These are phyloP conservation scores for Gorsachius magnificus DNA, from an alignment of 2,797 vertebrate genomes.

Conservation along the genomic window DNA sequence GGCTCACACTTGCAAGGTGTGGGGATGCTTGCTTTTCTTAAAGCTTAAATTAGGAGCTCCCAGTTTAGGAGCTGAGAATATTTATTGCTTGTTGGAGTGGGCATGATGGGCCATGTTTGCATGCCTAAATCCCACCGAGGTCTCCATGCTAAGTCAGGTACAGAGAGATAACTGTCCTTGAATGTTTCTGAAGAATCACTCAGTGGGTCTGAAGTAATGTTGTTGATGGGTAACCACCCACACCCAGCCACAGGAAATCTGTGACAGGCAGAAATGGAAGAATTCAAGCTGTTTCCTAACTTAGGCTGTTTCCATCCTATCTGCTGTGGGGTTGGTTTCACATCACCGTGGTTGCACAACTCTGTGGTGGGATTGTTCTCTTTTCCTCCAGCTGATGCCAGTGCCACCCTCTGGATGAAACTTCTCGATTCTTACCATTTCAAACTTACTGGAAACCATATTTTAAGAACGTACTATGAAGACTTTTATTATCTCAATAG, in stretches of 20 bases:
- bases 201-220: not conserved
- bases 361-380: not conserved
- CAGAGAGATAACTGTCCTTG: not conserved
- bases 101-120: not conserved
- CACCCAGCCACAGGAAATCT: not conserved
- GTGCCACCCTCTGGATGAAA: not conserved
- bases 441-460: not conserved
- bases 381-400: not conserved
- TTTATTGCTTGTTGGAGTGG: not conserved
- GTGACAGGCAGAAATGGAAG: not conserved
- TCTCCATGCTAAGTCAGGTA: not conserved
- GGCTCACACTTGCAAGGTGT: slow-evolving; percentile 11
- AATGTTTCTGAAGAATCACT: not conserved
- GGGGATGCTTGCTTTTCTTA: slow-evolving; percentile 13
- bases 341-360: not conserved
- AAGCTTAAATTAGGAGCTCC: not conserved
- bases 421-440: not conserved
- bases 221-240: not conserved
- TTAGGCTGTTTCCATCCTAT: not conserved
- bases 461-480: not conserved
- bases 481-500: not conserved
- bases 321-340: not conserved
- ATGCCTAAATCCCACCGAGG: not conserved
- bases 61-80: not conserved
- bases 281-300: not conserved